Conservation (phyloP, 2,797 vertebrate genomes). For the Brachymystax lenok region DNA sequence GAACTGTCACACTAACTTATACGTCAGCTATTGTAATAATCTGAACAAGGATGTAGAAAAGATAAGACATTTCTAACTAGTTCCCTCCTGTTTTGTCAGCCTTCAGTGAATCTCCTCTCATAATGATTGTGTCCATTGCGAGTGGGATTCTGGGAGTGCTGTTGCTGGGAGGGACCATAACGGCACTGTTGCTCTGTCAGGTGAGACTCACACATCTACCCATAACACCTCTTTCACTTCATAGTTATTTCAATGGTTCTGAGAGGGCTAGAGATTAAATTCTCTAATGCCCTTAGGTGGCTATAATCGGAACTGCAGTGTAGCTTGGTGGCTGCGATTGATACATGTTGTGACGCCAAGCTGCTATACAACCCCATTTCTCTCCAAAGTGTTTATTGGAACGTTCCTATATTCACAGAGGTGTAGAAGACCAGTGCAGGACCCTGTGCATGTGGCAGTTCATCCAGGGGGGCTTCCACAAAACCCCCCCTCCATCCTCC, state of each 20-base stretch:
- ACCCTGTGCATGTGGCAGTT: slow-evolving; percentile 23
- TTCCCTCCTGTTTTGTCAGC: not conserved
- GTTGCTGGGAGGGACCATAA: not conserved
- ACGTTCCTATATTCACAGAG: slow-evolving; percentile 8
- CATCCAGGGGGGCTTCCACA: not conserved
- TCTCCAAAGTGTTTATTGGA: not conserved
- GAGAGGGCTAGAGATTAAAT: not conserved
- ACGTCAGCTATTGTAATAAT: too few species aligned
- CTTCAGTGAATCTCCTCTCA: not conserved
- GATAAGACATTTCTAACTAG: not conserved
- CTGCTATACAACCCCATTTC: not conserved
- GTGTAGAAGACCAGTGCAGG: not conserved
- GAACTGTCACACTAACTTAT: not conserved
- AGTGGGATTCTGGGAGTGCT: slow-evolving; percentile 4
- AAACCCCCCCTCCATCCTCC: not conserved
- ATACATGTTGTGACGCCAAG: not conserved
- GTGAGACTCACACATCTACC: slow-evolving; percentile 7
- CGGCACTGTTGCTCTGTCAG: slow-evolving; percentile 3
- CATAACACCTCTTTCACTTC: not conserved
- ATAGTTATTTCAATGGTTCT: not conserved
- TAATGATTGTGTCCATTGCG: not conserved
- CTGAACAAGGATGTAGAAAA: not conserved
- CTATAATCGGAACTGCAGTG: slow-evolving; percentile 4
- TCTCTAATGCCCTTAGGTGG: not conserved
- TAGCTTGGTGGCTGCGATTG: not conserved